Percentiles rank a stretch among this genome's conserved stretches.
These are phyloP conservation scores for Panagrolaimus sp. DNA, from an alignment of 1,140 invertebrate species.

Conservation along the genomic window DNA sequence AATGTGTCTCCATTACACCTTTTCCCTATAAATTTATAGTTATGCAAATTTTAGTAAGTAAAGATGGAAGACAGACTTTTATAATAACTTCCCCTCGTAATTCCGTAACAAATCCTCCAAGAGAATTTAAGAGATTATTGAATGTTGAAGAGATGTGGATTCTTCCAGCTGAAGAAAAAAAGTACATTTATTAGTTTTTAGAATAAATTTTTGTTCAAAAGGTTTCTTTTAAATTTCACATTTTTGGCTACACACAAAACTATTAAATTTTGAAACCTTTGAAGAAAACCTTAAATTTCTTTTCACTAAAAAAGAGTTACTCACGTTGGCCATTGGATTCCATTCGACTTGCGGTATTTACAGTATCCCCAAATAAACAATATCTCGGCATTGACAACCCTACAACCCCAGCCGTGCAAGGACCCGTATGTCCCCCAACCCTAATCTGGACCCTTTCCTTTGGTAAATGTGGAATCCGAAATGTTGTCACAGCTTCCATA, in stretches of 20 bases:
- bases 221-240: background rate
- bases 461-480: constrained; percentile 62
- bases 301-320: background rate
- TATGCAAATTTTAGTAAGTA: background rate
- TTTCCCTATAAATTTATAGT: constrained; percentile 19
- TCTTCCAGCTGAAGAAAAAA: constrained; percentile 27
- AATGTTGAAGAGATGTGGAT: constrained; percentile 18
- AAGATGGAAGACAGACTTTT: constrained; percentile 9
- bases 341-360: constrained; percentile 65
- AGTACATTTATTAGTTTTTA: background rate
- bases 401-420: constrained; percentile 60
- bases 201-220: constrained; percentile 17
- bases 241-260: constrained; percentile 18
- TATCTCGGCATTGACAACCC: constrained; percentile 83
- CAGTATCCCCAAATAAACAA: constrained; percentile 68
- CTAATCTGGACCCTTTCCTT: constrained; percentile 76
- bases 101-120: constrained; percentile 32
- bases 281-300: background rate
- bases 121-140: constrained; percentile 20
- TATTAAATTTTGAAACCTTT: background rate
- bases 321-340: constrained; percentile 64
- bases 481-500: constrained; percentile 23
- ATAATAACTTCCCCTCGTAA: constrained; percentile 30
- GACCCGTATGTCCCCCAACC: constrained; percentile 54
- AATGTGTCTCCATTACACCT: constrained; percentile 41